Percentiles rank a stretch among this genome's conserved stretches.
Evolutionary conservation across 2,888 invertebrate genomes (phyloP).

Genomic region (Spicauda simplicius): DNA sequence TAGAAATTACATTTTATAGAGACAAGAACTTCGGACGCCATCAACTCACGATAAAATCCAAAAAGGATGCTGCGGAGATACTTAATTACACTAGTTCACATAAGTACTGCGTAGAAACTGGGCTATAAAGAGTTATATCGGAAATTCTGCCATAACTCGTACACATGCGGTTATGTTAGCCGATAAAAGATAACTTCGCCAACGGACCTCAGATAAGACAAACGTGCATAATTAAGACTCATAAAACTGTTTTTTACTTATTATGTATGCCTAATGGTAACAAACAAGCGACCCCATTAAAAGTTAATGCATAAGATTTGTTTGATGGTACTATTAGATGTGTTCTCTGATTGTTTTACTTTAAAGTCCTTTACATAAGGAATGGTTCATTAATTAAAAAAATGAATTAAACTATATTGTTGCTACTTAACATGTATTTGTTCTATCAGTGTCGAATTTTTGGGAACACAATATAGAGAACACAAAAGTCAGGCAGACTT

Average conservation of each 20-base stretch:
- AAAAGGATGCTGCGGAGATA: slow-evolving; percentile 7
- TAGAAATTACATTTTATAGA: too few species aligned
- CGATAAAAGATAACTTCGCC: slow-evolving; percentile 23
- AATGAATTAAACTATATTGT: too few species aligned
- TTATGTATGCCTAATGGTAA: neutral
- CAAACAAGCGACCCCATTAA: slow-evolving; percentile 2
- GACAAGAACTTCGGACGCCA: too few species aligned
- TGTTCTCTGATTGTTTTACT: neutral
- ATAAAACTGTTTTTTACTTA: slow-evolving; percentile 21
- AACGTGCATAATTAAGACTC: slow-evolving; percentile 19
- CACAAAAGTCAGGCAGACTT: too few species aligned
- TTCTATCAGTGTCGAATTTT: too few species aligned
- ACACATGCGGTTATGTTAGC: slow-evolving; percentile 5
- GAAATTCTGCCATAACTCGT: slow-evolving; percentile 11
- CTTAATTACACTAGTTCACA: slow-evolving; percentile 22
- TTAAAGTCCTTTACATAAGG: too few species aligned
- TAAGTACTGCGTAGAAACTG: slow-evolving; percentile 18
- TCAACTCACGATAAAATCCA: neutral
- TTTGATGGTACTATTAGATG: neutral
- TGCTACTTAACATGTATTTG: too few species aligned
- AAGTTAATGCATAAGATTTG: slow-evolving; percentile 2
- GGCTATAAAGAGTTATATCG: slow-evolving; percentile 22
- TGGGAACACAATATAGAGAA: too few species aligned
- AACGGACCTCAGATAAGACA: slow-evolving; percentile 12
- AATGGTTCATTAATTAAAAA: too few species aligned